Evolutionary conservation across 2,797 vertebrate genomes (phyloP).

Genomic region (Tapirus indicus): DNA sequence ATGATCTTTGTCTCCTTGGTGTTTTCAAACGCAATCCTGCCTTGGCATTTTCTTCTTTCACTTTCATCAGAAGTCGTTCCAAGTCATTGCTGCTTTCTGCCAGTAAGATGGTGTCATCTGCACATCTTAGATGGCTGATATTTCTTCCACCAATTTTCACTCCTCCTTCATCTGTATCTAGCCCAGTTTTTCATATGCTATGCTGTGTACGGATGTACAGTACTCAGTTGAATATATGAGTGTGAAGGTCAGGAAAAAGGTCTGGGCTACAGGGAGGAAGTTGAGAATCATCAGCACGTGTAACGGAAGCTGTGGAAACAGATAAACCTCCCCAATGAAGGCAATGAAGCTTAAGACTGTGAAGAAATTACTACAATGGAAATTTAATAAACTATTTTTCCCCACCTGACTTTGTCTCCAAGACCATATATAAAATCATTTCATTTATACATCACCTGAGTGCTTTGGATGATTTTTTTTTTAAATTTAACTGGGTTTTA

Average conservation of each 20-base stretch:
- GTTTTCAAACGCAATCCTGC: too few species aligned
- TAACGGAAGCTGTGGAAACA: background rate
- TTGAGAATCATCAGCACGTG: background rate
- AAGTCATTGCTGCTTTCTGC: too few species aligned
- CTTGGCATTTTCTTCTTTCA: too few species aligned
- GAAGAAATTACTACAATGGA: slow-evolving; percentile 14
- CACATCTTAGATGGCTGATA: too few species aligned
- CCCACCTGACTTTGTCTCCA: background rate
- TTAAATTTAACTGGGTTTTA: background rate
- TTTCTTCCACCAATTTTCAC: too few species aligned
- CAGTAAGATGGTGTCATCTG: too few species aligned
- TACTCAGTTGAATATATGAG: background rate
- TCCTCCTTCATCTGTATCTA: too few species aligned
- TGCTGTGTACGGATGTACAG: background rate
- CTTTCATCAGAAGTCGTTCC: too few species aligned
- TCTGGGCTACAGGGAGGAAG: background rate
- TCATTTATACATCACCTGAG: background rate
- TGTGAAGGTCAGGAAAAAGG: background rate
- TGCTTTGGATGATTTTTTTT: background rate
- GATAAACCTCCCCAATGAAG: background rate
- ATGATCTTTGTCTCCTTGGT: too few species aligned
- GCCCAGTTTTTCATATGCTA: too few species aligned
- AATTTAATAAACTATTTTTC: slow-evolving; percentile 15
- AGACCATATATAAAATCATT: background rate
- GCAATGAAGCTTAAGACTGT: background rate